A percentile compares a stretch with the other conserved stretches of the same genome.
Conservation (phyloP, 2,888 invertebrate species). For the Trachelus troglodyta region DNA sequence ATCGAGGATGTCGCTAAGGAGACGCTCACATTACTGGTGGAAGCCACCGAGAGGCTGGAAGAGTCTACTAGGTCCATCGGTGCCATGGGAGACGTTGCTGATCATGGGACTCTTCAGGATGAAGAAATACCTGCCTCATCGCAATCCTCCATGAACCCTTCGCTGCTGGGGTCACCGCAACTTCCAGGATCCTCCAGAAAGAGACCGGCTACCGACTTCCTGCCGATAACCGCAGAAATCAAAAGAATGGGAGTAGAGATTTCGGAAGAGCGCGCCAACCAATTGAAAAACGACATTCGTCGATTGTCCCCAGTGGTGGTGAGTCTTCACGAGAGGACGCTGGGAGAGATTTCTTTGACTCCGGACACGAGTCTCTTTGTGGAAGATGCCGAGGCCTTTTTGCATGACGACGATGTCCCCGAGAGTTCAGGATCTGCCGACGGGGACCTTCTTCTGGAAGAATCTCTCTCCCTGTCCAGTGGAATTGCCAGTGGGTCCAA, state of each 20-base stretch:
- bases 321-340: constrained; percentile 57
- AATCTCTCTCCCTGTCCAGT: background rate
- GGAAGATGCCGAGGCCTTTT: background rate
- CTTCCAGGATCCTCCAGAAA: constrained; percentile 30
- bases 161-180: background rate
- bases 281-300: constrained; percentile 55
- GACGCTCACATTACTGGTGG: background rate
- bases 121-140: background rate
- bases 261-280: constrained; percentile 57
- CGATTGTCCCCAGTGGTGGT: constrained; percentile 61
- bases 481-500: background rate
- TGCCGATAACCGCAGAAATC: constrained; percentile 51
- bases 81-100: background rate
- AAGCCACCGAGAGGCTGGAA: background rate
- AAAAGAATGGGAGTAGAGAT: constrained; percentile 59
- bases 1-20: background rate
- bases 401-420: background rate
- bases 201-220: constrained; percentile 45
- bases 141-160: background rate
- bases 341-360: constrained; percentile 60
- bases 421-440: background rate
- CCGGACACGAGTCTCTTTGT: constrained; percentile 40
- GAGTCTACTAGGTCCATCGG: background rate
- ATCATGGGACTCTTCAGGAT: background rate
- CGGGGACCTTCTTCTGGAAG: background rate